Evolutionary conservation across 2,888 invertebrate species (phyloP), one percentile per base, ranked within the genome.

Genomic region (Ectobius pallidus): DNA sequence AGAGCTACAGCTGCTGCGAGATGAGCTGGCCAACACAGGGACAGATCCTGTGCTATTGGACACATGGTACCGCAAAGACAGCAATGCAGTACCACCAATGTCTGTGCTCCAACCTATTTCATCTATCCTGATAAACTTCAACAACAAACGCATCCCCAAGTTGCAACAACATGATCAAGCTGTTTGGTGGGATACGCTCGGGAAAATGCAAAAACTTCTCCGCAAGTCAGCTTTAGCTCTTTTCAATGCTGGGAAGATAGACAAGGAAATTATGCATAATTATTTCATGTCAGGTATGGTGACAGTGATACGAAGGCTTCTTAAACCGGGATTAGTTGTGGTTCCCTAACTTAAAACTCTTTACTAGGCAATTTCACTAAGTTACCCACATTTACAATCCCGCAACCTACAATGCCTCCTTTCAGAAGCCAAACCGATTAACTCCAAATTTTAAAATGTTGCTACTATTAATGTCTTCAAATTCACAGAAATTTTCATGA

Each of bases 231-330:
- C 97, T 0, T 89, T 90, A 34, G 93, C 95, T n/a, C 86, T 97
- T 18, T 92, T 89, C 80, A 91, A 92, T 69, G 86, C 90, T 76
- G 94, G 93, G 6, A 93, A 93, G 83, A 92, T 99, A 80, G 93
- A 94, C 79, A 91, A 94, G 78, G 97, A 97, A 70, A 91, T 92
- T 0, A 96, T 95, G 91, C 99, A 99, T 80, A 98, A 97, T 83
- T 99, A 98, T 82, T 98, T 97, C 81, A 99, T 99, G 98, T 97
- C 98, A 73, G 97, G 97, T 97, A 84, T 83, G n/a, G n/a, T 80
- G 69, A 11, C 7, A 49, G 7, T 49, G 6, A 52, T 62, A 1
- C 14, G 11, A 42, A 34, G 20, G 39, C 22, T 63, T 44, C 18
- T 46, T 18, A 46, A 6, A n/a, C n/a, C n/a, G n/a, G n/a, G n/a